A percentile compares a stretch with the other conserved stretches of the same genome.
phyloP scores from a whole-genome alignment of 2,797 vertebrate species.

The Aeoliscus strigatus region DNA sequence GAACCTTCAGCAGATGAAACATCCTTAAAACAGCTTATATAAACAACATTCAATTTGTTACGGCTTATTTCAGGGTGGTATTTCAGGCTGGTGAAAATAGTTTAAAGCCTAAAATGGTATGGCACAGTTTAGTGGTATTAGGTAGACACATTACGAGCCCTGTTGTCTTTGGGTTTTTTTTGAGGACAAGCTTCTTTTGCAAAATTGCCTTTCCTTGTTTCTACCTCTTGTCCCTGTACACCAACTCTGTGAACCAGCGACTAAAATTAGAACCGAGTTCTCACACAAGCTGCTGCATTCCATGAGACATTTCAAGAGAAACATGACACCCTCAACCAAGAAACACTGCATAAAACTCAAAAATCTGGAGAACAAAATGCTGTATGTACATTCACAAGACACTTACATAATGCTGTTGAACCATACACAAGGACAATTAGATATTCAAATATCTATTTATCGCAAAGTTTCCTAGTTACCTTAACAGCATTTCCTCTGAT shows the following conservation, averaged over 20 bases:
- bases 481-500: slow-evolving; percentile 94
- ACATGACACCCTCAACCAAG: slow-evolving; percentile 66
- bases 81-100: too few species aligned
- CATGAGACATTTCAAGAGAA: slow-evolving; percentile 66
- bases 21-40: neutral
- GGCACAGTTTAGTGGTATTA: neutral
- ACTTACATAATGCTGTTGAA: too few species aligned
- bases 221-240: slow-evolving; percentile 66
- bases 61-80: too few species aligned
- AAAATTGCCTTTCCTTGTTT: slow-evolving; percentile 58
- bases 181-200: slow-evolving; percentile 37
- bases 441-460: too few species aligned
- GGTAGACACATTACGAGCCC: too few species aligned
- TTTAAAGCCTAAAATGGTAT: too few species aligned
- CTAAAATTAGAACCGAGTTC: slow-evolving; percentile 75
- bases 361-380: slow-evolving; percentile 21
- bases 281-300: slow-evolving; percentile 74
- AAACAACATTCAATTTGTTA: neutral
- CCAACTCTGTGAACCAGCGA: slow-evolving; percentile 60
- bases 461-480: too few species aligned
- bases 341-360: slow-evolving; percentile 53
- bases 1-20: slow-evolving; percentile 73
- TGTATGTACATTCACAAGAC: neutral
- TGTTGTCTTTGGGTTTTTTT: too few species aligned
- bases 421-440: too few species aligned